These are phyloP conservation scores for Nycticebus coucang DNA, from an alignment of 2,113 vertebrate genomes.

Conservation along the genomic window DNA sequence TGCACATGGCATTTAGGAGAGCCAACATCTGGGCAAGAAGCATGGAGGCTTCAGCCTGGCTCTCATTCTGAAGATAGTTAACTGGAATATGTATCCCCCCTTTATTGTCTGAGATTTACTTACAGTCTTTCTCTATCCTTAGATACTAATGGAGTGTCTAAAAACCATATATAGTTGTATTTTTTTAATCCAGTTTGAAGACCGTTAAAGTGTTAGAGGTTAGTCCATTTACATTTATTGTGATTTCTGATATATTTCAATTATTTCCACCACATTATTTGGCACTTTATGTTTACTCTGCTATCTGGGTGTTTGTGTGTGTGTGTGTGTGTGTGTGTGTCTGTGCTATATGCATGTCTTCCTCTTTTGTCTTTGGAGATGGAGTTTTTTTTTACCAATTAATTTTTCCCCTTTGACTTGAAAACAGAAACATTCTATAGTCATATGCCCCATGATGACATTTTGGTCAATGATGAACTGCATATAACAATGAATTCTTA, in stretches of 20 bases:
- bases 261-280: background rate
- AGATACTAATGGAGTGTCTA: background rate
- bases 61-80: background rate
- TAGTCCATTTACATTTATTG: background rate
- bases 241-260: background rate
- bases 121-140: background rate
- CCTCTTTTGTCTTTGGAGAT: background rate
- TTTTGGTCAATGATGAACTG: background rate
- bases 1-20: background rate
- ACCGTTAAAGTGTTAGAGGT: background rate
- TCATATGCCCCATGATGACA: background rate
- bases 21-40: background rate
- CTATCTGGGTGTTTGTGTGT: background rate
- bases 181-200: background rate
- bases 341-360: background rate
- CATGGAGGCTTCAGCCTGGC: background rate
- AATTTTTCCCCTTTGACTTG: background rate
- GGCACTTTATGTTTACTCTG: background rate
- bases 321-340: background rate
- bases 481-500: background rate
- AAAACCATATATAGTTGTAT: background rate
- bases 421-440: background rate
- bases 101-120: background rate
- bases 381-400: background rate
- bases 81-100: background rate